A percentile compares a stretch with the other conserved stretches of the same genome.
phyloP scores from a whole-genome alignment of 2,888 invertebrate species.

The Tortricodes alternella region DNA sequence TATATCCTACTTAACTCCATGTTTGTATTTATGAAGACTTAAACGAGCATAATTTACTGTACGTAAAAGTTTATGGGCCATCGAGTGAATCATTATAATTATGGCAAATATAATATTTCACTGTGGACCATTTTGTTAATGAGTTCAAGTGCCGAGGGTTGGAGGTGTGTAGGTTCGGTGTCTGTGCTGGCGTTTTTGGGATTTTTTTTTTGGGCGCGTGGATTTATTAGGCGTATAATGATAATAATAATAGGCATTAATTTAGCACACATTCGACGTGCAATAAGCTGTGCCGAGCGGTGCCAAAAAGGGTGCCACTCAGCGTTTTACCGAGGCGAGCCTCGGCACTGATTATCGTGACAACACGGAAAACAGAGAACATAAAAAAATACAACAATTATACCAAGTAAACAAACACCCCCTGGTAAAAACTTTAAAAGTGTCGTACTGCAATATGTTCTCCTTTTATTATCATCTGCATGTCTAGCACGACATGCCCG shows the following conservation, averaged over 20 bases:
- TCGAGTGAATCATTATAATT: constrained; percentile 37
- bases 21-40: neutral
- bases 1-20: neutral
- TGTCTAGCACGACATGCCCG: no score
- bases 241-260: neutral
- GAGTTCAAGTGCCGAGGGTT: constrained; percentile 47
- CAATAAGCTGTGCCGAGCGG: no score
- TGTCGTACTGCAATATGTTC: no score
- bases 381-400: no score
- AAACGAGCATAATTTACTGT: neutral
- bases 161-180: constrained; percentile 32
- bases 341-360: no score
- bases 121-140: constrained; percentile 52
- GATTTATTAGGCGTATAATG: neutral
- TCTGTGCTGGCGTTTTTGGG: constrained; percentile 33
- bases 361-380: no score
- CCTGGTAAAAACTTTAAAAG: no score
- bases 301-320: no score
- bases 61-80: constrained; percentile 37
- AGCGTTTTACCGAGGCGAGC: no score
- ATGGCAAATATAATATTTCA: constrained; percentile 54
- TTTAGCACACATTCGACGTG: no score
- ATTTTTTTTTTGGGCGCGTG: neutral
- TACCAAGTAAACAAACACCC: no score
- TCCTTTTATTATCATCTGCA: no score